phyloP scores from a whole-genome alignment of 2,113 vertebrate genomes.

The Poecile atricapillus region DNA sequence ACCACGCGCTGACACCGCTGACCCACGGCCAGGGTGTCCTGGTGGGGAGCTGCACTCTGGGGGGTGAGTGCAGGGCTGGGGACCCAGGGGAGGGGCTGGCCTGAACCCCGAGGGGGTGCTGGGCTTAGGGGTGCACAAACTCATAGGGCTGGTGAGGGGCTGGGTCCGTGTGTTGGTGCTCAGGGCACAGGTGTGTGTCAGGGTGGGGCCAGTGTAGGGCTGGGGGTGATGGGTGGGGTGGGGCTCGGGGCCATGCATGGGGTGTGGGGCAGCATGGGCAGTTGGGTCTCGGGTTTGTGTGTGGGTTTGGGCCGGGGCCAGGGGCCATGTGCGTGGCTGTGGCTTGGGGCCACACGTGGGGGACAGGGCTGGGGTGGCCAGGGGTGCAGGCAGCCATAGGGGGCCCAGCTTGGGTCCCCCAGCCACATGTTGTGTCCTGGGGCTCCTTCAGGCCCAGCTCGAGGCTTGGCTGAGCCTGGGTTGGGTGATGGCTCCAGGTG shows the following conservation, averaged over 20 bases:
- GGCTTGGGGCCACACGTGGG: background rate
- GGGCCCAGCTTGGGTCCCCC: background rate
- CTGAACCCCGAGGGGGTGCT: background rate
- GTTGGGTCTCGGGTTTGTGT: rapidly evolving
- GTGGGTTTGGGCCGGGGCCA: background rate
- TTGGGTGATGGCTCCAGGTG: background rate
- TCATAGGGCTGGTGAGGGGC: background rate
- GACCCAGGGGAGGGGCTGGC: background rate
- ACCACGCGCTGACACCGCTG: constrained; percentile 82
- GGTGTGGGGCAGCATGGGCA: rapidly evolving
- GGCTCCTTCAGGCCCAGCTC: background rate
- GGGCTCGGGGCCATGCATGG: rapidly evolving
- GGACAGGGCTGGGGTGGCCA: background rate
- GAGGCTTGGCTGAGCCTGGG: background rate
- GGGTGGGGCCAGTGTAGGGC: rapidly evolving
- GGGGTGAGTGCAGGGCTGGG: constrained; percentile 54
- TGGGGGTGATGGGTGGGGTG: background rate
- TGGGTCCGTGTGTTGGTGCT: background rate
- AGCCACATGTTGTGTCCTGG: background rate
- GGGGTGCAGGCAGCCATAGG: background rate
- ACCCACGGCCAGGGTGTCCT: constrained; percentile 73
- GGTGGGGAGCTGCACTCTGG: background rate
- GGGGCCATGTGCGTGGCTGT: background rate
- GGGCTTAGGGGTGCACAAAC: background rate
- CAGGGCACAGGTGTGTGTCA: rapidly evolving